Evolutionary conservation across 2,888 invertebrate species (phyloP).

Genomic region (Drosophila hawaiiensis): DNA sequence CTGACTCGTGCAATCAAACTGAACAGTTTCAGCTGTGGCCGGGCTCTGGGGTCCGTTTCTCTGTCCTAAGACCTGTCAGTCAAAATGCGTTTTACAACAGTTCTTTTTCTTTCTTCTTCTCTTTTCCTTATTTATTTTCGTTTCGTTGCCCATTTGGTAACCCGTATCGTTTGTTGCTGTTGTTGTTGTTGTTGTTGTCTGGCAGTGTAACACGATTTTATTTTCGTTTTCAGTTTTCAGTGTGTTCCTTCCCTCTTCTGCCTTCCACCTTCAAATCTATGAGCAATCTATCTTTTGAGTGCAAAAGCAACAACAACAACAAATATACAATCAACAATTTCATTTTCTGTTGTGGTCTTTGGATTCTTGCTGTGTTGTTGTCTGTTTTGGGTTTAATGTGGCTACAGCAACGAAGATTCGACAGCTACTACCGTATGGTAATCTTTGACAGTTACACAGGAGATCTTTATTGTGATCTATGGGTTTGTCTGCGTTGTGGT

Average conservation of each 20-base stretch:
- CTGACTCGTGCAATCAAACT: slow-evolving; percentile 75
- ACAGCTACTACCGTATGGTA: slow-evolving; percentile 71
- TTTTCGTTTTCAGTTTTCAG: slow-evolving; percentile 58
- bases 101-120: slow-evolving; percentile 42
- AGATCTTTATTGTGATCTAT: slow-evolving; percentile 73
- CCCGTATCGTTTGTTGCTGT: slow-evolving; percentile 57
- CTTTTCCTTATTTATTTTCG: slow-evolving; percentile 28
- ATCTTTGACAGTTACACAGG: slow-evolving; percentile 59
- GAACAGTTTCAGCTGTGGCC: slow-evolving; percentile 71
- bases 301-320: slow-evolving; percentile 55
- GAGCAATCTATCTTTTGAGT: slow-evolving; percentile 75
- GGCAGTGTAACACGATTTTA: slow-evolving; percentile 67
- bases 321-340: slow-evolving; percentile 72
- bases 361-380: slow-evolving; percentile 21
- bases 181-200: slow-evolving; percentile 39
- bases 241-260: slow-evolving; percentile 9
- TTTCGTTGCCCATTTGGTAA: slow-evolving; percentile 75
- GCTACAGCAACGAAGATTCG: slow-evolving; percentile 48
- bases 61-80: slow-evolving; percentile 74
- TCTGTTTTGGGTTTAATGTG: slow-evolving; percentile 43
- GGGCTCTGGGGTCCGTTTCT: slow-evolving; percentile 31
- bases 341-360: slow-evolving; percentile 16
- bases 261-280: slow-evolving; percentile 52
- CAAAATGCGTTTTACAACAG: slow-evolving; percentile 81
- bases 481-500: slow-evolving; percentile 3